These are phyloP conservation scores for Vicugna pacos DNA, from an alignment of 2,113 vertebrate species.

Conservation along the genomic window DNA sequence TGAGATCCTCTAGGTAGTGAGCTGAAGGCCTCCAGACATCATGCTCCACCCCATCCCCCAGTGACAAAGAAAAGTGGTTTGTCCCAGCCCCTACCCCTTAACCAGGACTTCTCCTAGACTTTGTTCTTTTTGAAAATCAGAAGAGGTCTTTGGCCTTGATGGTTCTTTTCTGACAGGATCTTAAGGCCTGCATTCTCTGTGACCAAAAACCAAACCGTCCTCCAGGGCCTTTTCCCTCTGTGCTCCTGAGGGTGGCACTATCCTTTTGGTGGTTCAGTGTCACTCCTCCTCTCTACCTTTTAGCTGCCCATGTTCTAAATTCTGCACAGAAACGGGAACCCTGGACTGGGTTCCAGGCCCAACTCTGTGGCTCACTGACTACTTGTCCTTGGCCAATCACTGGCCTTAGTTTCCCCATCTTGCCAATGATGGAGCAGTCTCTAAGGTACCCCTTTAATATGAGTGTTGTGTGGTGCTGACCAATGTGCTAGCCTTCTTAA, in stretches of 20 bases:
- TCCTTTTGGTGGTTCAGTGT: neutral
- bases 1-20: neutral
- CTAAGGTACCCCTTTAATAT: neutral
- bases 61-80: neutral
- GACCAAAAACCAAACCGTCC: slow-evolving; percentile 70
- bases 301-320: neutral
- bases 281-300: neutral
- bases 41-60: too few relatives aligned
- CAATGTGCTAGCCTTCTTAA: neutral
- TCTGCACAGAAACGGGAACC: neutral
- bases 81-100: neutral
- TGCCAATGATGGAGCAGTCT: neutral
- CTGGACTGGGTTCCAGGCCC: neutral
- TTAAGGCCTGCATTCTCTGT: slow-evolving; percentile 69
- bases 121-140: slow-evolving; percentile 73
- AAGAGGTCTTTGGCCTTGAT: slow-evolving; percentile 78
- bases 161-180: slow-evolving; percentile 59
- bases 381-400: neutral
- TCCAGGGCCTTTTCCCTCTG: slow-evolving; percentile 23
- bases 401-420: neutral
- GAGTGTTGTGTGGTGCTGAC: neutral
- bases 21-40: neutral
- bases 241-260: neutral
- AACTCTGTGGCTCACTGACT: neutral
- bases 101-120: neutral